A percentile compares a stretch with the other conserved stretches of the same genome.
Evolutionary conservation across 1,140 invertebrate genomes (phyloP).

Genomic region (Heliconius himera): DNA sequence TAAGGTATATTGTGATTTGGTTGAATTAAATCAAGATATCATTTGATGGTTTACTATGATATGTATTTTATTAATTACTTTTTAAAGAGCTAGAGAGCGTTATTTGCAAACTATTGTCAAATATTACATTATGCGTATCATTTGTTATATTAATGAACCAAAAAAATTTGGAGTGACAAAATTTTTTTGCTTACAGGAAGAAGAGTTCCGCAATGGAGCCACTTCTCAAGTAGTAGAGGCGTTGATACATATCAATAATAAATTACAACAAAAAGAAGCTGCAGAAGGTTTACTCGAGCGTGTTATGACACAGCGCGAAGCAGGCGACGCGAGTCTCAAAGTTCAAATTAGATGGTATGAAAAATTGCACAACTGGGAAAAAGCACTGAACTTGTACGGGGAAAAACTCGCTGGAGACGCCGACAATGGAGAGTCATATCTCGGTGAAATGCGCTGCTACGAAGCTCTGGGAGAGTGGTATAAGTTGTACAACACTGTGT

Average conservation of each 20-base stretch:
- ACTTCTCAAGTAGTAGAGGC: constrained; percentile 94
- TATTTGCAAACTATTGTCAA: too few species aligned
- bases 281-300: constrained; percentile 95
- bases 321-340: constrained; percentile 83
- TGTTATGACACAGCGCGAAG: constrained; percentile 91
- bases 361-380: constrained; percentile 99
- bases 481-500: constrained; percentile 88
- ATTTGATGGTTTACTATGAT: neutral
- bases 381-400: constrained; percentile 94
- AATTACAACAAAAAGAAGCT: constrained; percentile 98
- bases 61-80: too few species aligned
- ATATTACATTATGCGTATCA: too few species aligned
- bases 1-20: constrained; percentile 81
- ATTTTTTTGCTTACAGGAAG: constrained; percentile 84
- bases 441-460: constrained; percentile 98
- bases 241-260: constrained; percentile 98
- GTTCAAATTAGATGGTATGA: constrained; percentile 99
- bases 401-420: constrained; percentile 84
- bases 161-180: neutral
- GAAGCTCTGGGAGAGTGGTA: constrained; percentile 99
- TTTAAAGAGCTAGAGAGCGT: too few species aligned
- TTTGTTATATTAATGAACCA: too few species aligned
- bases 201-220: constrained; percentile 90
- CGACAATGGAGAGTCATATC: constrained; percentile 89
- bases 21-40: constrained; percentile 9